phyloP scores from a whole-genome alignment of 2,113 vertebrate genomes.

The Dasyprocta punctata region DNA sequence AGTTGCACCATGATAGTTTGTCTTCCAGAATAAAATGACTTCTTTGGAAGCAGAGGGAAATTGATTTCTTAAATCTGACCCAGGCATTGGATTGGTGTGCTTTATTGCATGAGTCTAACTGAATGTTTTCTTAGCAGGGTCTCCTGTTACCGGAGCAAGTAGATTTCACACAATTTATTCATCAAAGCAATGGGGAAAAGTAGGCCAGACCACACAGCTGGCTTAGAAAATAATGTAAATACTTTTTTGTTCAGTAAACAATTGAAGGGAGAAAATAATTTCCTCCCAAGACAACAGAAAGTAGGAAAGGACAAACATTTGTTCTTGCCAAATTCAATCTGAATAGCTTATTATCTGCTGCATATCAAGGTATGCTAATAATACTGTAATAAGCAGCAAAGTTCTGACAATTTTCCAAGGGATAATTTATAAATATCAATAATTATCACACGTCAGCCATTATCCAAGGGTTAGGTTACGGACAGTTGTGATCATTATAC shows the following conservation, averaged over 20 bases:
- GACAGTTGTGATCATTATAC: background rate
- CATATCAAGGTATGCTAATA: conserved; percentile 77
- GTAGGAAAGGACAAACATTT: conserved; percentile 74
- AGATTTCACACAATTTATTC: conserved; percentile 71
- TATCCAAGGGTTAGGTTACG: background rate
- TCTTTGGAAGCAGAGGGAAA: conserved; percentile 38
- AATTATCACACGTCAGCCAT: background rate
- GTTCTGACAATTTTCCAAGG: conserved; percentile 18
- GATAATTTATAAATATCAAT: conserved; percentile 24
- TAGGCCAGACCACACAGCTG: conserved; percentile 41
- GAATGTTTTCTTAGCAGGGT: conserved; percentile 51
- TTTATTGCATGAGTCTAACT: conserved; percentile 52
- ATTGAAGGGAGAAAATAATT: conserved; percentile 78
- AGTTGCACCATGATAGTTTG: background rate
- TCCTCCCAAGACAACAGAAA: conserved; percentile 73
- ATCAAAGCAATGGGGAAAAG: conserved; percentile 27
- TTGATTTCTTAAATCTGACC: conserved; percentile 67
- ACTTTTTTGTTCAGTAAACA: conserved; percentile 79
- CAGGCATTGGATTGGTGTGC: background rate
- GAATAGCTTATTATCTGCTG: conserved; percentile 82
- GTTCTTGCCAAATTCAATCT: conserved; percentile 78
- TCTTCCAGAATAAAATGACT: conserved; percentile 60
- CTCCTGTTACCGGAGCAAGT: background rate
- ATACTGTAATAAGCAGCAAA: conserved; percentile 68
- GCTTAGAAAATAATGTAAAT: conserved; percentile 75